Conservation (phyloP, 2,113 vertebrate genomes). For the Sinocyclocheilus maitianheensis region DNA sequence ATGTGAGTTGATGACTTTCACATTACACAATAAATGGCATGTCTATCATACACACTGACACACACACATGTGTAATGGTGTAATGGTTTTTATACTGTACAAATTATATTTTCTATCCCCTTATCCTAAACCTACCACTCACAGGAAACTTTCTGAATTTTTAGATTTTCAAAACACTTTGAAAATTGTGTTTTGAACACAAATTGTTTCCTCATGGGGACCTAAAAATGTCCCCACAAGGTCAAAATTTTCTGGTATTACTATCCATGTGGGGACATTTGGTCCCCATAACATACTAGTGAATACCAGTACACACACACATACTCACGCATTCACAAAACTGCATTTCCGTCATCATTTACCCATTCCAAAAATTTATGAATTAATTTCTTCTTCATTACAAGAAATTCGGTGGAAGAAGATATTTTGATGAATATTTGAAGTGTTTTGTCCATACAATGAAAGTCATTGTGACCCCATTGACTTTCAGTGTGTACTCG, state of each 20-base stretch:
- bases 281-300: background rate
- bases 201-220: no score
- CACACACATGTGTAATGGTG: no score
- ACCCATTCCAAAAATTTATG: background rate
- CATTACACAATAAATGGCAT: background rate
- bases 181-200: no score
- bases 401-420: background rate
- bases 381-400: background rate
- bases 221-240: background rate
- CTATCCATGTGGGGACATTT: background rate
- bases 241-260: background rate
- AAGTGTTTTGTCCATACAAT: background rate
- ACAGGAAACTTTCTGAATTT: no score
- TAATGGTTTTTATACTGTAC: background rate
- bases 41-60: background rate
- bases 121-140: background rate
- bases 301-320: background rate
- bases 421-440: background rate
- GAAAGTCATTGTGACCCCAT: background rate
- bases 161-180: no score
- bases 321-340: background rate
- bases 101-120: background rate
- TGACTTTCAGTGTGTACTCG: background rate
- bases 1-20: slow-evolving; percentile 11
- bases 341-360: background rate